These are phyloP conservation scores for Rhagologus leucostigma DNA, from an alignment of 2,113 vertebrate species.

Conservation along the genomic window DNA sequence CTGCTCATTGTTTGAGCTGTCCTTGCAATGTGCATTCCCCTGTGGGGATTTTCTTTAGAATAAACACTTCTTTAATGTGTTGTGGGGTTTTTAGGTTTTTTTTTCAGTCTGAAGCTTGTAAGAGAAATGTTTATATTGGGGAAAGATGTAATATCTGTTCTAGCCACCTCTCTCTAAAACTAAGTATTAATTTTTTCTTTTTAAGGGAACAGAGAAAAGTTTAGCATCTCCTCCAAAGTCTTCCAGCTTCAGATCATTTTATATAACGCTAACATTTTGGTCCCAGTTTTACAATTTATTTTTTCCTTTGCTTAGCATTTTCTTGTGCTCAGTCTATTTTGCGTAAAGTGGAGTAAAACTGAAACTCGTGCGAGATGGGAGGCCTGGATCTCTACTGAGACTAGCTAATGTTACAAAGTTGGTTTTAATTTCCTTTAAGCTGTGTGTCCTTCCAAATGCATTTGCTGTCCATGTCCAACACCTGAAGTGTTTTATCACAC, in stretches of 20 bases:
- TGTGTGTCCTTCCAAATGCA: neutral
- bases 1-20: neutral
- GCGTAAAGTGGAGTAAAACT: neutral
- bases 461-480: neutral
- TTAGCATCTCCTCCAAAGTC: neutral
- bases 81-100: neutral
- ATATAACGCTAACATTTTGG: neutral
- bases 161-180: neutral
- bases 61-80: neutral
- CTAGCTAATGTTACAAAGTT: conserved; percentile 23
- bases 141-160: neutral
- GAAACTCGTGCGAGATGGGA: neutral
- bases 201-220: neutral
- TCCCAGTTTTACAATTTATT: neutral
- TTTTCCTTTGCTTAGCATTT: neutral
- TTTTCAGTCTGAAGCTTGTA: neutral
- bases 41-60: neutral
- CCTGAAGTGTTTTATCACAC: conserved; percentile 25
- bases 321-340: neutral
- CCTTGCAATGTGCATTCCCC: neutral
- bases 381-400: neutral
- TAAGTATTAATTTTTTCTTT: neutral
- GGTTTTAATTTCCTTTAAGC: conserved; percentile 50
- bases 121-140: neutral
- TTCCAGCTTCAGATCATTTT: neutral